Evolutionary conservation across 2,113 vertebrate genomes (phyloP), one percentile per base, ranked within the genome.

Genomic region (Motacilla alba): DNA sequence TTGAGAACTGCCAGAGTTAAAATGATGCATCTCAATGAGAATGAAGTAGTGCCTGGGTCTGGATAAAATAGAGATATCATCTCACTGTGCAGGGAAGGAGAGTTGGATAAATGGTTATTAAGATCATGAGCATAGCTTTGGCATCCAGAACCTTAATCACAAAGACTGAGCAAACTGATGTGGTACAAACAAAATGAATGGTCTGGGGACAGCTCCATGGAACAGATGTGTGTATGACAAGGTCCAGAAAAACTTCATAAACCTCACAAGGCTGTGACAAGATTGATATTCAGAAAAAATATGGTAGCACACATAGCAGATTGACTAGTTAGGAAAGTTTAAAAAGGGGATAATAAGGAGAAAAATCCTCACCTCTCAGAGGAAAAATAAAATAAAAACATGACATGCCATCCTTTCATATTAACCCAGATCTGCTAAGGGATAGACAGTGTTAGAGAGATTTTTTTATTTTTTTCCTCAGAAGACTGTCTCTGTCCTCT

Each of bases 221-320:
- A 92, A 13, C 46, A 72, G 24, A 22, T 31, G 37, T 47, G 79
- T 67, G 13, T 24, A 17, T 55, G 39, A 35, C 19, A 67, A 64
- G 19, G 27, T 73, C 10, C 30, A 76, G 17, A 93, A 94, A 28
- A 16, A 6, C 13, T 64, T 69, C 16, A 86, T 53, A 94, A 90
- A 56, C 8, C 4, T 82, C 58, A 41, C 17, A 72, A 47, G 20
- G 15, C 35, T 64, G 28, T 52, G 30, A 75, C 33, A 82, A 22
- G 30, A 53, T 2, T 59, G 37, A 78, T 82, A 59, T 20, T 50
- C 35, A 67, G 52, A 82, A 78, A 78, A 77, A 91, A 60, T 50
- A 13, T 22, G 14, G 19, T 27, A 55, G 27, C 7, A 50, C 44
- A 49, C 0, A 0, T 33, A 52, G 22, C 9, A 52, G 37, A 59